These are phyloP conservation scores for Aurelia sp. DNA, from an alignment of 30 jellyfish, hydroid and myxozoan species.

Conservation along the genomic window DNA sequence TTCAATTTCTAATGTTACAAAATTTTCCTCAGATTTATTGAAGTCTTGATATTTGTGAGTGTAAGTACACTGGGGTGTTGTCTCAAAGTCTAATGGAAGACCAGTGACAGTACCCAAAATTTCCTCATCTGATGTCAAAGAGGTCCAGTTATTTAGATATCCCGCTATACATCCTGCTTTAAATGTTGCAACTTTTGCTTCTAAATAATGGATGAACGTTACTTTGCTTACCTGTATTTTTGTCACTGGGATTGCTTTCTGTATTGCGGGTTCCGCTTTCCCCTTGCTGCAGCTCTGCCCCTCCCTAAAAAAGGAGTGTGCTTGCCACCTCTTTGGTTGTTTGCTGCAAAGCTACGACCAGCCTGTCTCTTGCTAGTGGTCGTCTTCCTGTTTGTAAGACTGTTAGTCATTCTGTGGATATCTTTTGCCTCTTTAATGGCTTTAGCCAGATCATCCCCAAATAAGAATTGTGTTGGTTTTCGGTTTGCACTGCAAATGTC, in stretches of 20 bases:
- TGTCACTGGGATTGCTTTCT: background rate
- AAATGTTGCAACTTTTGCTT: slow-evolving; percentile 28
- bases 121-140: slow-evolving; percentile 12
- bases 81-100: slow-evolving; percentile 5
- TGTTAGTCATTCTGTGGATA: slow-evolving; percentile 14
- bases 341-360: background rate
- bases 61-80: background rate
- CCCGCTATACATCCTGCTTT: slow-evolving; percentile 40
- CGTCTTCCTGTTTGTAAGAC: background rate
- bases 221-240: background rate
- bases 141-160: slow-evolving; percentile 10
- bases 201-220: background rate
- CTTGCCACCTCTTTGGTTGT: background rate
- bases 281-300: slow-evolving; percentile 4
- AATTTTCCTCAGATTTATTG: too few relatives aligned
- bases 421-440: slow-evolving; percentile 24
- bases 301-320: slow-evolving; percentile 32
- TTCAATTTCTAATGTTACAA: background rate
- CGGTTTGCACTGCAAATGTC: background rate
- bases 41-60: background rate
- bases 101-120: slow-evolving; percentile 26
- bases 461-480: slow-evolving; percentile 10
- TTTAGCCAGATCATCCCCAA: too few relatives aligned
- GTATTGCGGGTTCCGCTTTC: background rate
- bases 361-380: slow-evolving; percentile 6